Base-by-base conservation (phyloP, 2,797 vertebrate genomes). In the Nothura maculosa region DNA sequence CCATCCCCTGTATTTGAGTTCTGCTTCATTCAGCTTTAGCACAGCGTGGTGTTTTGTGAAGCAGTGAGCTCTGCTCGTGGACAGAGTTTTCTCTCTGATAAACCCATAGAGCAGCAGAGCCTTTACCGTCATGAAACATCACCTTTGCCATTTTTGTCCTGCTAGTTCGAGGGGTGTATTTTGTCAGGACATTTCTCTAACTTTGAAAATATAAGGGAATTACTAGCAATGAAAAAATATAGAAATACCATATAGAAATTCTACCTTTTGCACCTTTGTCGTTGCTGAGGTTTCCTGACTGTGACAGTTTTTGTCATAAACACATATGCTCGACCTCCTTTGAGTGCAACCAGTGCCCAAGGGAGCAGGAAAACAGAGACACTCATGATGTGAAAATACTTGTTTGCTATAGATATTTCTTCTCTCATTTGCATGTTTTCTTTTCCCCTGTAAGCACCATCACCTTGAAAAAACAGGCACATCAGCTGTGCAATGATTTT, bases 381-480 rank as follows among this genome's bases (percentile, higher is more conserved):
- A 61, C 22, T 85, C 32, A 45, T 48, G 30, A 67, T 48, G 27
- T 36, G 57, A 87, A 89, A 90, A 77, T 74, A 61, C 21, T 85
- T 48, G 9, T 85, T 92, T 82, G 34, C 36, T 61, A 54, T 12
- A 30, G 3, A 63, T 91, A 82, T 92, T 67, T 8, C 32, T 67
- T 80, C 25, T 77, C 28, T 89, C 5, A 8, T 58, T 93, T 70
- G 27, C 21, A 3, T 20, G 19, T 61, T 61, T 78, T 25, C 30
- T 55, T 52, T 90, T 86, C 45, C 50, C n/a, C 78, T 61, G 27
- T 68, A 58, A 75, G 22, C 54, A 34, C 20, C 16, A 17, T 61
- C 54, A 42, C 42, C 64, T 89, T 85, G 63, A 89, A 92, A 92
- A 21, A 69, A 75, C 43, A 92, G 75, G 40, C 68, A 69, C 48